Base-by-base conservation (phyloP, 2,113 vertebrate species). In the Vulpes ferrilata region DNA sequence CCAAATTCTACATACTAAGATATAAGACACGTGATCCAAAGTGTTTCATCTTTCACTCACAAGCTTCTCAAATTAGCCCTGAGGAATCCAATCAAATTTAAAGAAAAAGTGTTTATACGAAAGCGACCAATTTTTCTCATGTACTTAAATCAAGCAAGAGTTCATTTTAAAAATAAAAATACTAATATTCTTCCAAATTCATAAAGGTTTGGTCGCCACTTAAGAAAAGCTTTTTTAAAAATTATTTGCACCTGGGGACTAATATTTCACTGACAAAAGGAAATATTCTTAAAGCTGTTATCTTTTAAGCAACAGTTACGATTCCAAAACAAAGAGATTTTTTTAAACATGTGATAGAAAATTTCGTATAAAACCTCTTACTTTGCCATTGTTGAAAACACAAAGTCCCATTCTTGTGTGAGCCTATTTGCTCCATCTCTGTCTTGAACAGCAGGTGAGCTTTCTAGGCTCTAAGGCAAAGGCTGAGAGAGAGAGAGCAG, bases 91-190 rank as follows among this genome's bases (percentile, higher is more conserved):
- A 82, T 11, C 71, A 81, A 96, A 90, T 71, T 95, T 81, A 91
- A n/a, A 86, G 88, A 90, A 87, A 43, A 30, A 60, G 3, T 38
- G 9, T 51, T 74, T 90, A 60, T 22, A 67, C 87, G 12, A 87
- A 0, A 79, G n/a, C 71, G 2, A 88, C 27, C 57, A 59, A 69
- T 13, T 23, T 88, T 82, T 90, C 60, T 90, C 62, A 94, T 57
- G 3, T 38, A 93, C 38, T 94, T 57, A 93, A 43, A 43, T 43
- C 43, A 43, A 94, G 53, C 25, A 82, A 88, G 80, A 82, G 15
- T 82, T 94, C 86, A 27, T 79, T 92, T 95, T 85, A 73, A 59
- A 92, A 94, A 87, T 60, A 90, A 91, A 95, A 94, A 81, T 53
- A 38, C 5, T 90, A 22, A 38, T n/a, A 88, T 32, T 86, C 25